phyloP scores from a whole-genome alignment of 2,888 invertebrate species.

The Tuta absoluta region DNA sequence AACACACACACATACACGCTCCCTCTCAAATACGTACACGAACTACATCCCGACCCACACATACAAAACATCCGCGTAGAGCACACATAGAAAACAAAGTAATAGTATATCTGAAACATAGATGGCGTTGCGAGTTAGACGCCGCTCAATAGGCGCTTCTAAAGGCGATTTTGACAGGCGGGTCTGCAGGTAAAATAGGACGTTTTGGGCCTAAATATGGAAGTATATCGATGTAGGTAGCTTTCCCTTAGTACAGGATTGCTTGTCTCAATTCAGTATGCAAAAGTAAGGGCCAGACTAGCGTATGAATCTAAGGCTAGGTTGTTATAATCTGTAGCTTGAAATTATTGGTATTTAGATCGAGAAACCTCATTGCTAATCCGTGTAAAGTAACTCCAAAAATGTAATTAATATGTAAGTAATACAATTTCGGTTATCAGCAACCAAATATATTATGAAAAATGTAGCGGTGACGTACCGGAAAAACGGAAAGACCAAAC shows the following conservation, averaged over 20 bases:
- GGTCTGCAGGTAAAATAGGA: neutral
- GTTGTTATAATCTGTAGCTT: neutral
- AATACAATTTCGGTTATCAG: too few relatives aligned
- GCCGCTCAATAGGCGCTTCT: neutral
- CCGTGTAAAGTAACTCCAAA: too few relatives aligned
- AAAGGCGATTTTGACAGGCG: neutral
- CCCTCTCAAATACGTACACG: slow-evolving; percentile 8
- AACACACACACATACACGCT: slow-evolving; percentile 34
- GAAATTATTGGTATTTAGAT: neutral
- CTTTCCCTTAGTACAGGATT: neutral
- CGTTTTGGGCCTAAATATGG: neutral
- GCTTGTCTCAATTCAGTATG: slow-evolving; percentile 7
- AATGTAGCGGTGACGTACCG: neutral
- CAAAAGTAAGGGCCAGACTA: slow-evolving; percentile 23
- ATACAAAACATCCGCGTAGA: neutral
- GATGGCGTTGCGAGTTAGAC: slow-evolving; percentile 42
- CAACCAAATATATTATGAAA: too few relatives aligned
- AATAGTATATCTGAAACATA: slow-evolving; percentile 45
- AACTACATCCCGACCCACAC: slow-evolving; percentile 21
- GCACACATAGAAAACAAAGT: neutral
- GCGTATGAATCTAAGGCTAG: neutral
- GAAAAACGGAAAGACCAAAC: neutral
- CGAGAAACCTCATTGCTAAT: too few relatives aligned
- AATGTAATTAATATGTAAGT: too few relatives aligned
- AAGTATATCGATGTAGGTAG: slow-evolving; percentile 1